A percentile compares a stretch with the other conserved stretches of the same genome.
These are phyloP conservation scores for Macrobrachium rosenbergii DNA, from an alignment of 1,140 invertebrate genomes.

Conservation along the genomic window DNA sequence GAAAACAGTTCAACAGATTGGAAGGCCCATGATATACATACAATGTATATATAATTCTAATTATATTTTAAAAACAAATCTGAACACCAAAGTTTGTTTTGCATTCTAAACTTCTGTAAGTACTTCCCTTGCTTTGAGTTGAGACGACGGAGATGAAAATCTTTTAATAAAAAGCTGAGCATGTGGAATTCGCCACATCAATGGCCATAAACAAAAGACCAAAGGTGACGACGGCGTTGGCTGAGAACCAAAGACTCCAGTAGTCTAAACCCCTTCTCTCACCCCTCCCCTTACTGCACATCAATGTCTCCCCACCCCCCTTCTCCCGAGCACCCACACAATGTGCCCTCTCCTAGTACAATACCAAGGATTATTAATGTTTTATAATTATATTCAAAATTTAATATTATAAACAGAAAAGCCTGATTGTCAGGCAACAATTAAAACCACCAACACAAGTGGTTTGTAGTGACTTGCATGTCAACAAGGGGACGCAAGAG, in stretches of 20 bases:
- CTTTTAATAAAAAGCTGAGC: slow-evolving; percentile 25
- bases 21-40: slow-evolving; percentile 31
- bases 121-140: slow-evolving; percentile 29
- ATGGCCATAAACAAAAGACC: not conserved
- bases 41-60: slow-evolving; percentile 15
- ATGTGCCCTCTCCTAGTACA: slow-evolving; percentile 59
- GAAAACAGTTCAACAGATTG: not conserved
- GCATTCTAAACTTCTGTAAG: slow-evolving; percentile 23
- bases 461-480: slow-evolving; percentile 46
- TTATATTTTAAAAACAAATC: not conserved
- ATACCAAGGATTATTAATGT: slow-evolving; percentile 58
- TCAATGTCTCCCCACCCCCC: slow-evolving; percentile 29
- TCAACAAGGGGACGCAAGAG: slow-evolving; percentile 42
- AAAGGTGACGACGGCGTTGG: too few relatives aligned
- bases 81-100: slow-evolving; percentile 5
- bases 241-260: slow-evolving; percentile 3
- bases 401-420: slow-evolving; percentile 57
- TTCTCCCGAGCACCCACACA: slow-evolving; percentile 53
- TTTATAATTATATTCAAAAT: slow-evolving; percentile 61
- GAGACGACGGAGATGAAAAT: not conserved
- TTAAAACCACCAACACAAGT: slow-evolving; percentile 46
- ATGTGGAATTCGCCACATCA: not conserved
- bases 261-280: slow-evolving; percentile 5
- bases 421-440: slow-evolving; percentile 65
- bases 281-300: slow-evolving; percentile 35